Evolutionary conservation across 2,888 invertebrate genomes (phyloP).

Genomic region (Ichneumoninae sp.): DNA sequence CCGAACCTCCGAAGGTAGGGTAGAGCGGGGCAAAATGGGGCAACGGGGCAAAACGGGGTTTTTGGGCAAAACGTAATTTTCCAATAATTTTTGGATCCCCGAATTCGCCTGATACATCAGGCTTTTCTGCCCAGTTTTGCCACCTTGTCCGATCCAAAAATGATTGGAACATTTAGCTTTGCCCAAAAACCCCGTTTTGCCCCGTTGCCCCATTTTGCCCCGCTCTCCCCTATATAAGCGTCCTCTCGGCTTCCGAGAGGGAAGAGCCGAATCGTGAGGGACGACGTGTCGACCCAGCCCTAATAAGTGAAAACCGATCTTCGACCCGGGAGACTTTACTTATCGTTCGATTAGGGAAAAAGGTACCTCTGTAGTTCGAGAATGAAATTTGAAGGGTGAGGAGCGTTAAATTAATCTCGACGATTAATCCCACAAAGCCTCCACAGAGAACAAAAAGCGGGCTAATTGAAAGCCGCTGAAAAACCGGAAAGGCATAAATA

Average conservation of each 20-base stretch:
- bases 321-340: background rate
- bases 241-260: constrained; percentile 8
- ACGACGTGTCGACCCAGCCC: background rate
- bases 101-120: too few species aligned
- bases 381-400: background rate
- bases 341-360: background rate
- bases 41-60: too few species aligned
- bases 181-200: too few species aligned
- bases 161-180: too few species aligned
- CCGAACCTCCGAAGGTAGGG: constrained; percentile 4
- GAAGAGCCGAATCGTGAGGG: constrained; percentile 9
- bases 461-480: constrained; percentile 9
- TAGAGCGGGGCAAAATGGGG: too few species aligned
- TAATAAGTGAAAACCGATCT: background rate
- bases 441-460: background rate
- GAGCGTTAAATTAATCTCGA: background rate
- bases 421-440: constrained; percentile 6
- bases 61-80: too few species aligned
- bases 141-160: too few species aligned
- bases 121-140: too few species aligned
- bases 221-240: background rate
- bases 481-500: background rate
- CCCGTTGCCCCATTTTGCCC: too few species aligned
- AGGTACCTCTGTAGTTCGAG: background rate
- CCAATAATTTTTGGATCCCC: too few species aligned